These are phyloP conservation scores for Speoplatyrhinus poulsoni DNA, from an alignment of 2,113 vertebrate genomes.

Conservation along the genomic window DNA sequence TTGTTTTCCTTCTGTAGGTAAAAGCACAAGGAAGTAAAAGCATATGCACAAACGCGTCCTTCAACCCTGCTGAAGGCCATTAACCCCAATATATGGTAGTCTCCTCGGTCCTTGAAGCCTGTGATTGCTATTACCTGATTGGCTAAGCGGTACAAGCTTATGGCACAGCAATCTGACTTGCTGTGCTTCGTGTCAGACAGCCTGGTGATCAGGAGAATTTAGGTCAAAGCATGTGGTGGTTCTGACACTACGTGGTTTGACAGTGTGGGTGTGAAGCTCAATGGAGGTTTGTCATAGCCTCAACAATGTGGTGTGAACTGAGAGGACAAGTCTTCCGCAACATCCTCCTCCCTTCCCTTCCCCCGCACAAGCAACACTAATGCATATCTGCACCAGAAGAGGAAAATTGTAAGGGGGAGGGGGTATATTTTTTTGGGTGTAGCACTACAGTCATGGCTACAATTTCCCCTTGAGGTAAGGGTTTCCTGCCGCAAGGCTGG, in stretches of 20 bases:
- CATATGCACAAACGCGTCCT: conserved; percentile 18
- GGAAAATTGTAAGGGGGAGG: conserved; percentile 11
- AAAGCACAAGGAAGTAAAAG: neutral
- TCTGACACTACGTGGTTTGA: no score
- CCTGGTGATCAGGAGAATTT: neutral
- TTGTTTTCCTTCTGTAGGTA: neutral
- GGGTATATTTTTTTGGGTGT: conserved; percentile 46
- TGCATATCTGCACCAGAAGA: conserved; percentile 10
- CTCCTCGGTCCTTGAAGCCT: conserved; percentile 40
- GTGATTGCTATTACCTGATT: conserved; percentile 55
- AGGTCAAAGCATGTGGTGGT: neutral
- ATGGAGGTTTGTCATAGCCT: neutral
- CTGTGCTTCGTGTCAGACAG: neutral
- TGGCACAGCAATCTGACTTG: conserved; percentile 7
- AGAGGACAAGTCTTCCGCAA: conserved; percentile 36
- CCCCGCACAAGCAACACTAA: neutral
- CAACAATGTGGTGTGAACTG: conserved; percentile 20
- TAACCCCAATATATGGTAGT: conserved; percentile 58
- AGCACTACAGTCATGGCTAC: conserved; percentile 33
- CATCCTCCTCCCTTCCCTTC: neutral
- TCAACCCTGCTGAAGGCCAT: conserved; percentile 56
- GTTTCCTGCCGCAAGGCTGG: conserved; percentile 21
- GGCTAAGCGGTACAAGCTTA: conserved; percentile 20
- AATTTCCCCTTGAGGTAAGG: conserved; percentile 31
- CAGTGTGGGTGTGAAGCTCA: neutral